A percentile compares a stretch with the other conserved stretches of the same genome.
Conservation (phyloP, 2,888 invertebrate species). For the Parthenolecanium corni region DNA sequence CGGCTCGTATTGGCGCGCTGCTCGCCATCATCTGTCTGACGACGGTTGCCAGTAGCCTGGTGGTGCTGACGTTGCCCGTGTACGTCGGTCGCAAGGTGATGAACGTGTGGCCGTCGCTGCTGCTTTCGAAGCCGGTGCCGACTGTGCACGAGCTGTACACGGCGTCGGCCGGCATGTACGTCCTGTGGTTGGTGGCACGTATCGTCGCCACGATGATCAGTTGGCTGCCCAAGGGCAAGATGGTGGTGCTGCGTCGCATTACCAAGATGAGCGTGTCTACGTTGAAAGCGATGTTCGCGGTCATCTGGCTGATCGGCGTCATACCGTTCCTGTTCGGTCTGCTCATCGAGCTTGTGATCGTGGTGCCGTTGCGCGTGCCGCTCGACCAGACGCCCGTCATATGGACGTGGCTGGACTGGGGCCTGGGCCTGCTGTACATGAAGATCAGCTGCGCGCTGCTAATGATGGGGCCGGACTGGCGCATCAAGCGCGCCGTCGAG, state of each 20-base stretch:
- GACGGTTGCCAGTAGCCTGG: conserved; percentile 67
- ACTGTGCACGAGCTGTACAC: conserved; percentile 92
- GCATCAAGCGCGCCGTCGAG: conserved; percentile 80
- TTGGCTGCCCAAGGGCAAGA: conserved; percentile 81
- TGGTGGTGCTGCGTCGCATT: conserved; percentile 57
- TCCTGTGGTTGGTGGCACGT: conserved; percentile 85
- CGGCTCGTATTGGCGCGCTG: conserved; percentile 51
- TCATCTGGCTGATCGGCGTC: conserved; percentile 67
- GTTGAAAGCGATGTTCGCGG: conserved; percentile 60
- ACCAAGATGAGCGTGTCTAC: conserved; percentile 60
- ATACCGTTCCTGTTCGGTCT: conserved; percentile 87
- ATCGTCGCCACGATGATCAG: conserved; percentile 68
- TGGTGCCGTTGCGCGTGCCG: conserved; percentile 86
- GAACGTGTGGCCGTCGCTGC: conserved; percentile 67
- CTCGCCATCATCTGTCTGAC: conserved; percentile 71
- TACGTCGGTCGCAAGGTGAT: conserved; percentile 80
- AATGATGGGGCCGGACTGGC: conserved; percentile 98
- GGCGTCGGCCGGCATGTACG: conserved; percentile 84
- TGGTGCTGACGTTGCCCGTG: conserved; percentile 80
- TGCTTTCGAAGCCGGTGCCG: conserved; percentile 36
- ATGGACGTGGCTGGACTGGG: conserved; percentile 95
- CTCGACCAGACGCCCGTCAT: conserved; percentile 80
- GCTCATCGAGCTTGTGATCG: conserved; percentile 77
- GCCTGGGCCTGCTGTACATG: conserved; percentile 84
- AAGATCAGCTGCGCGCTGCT: conserved; percentile 94